Evolutionary conservation across 2,888 invertebrate species (phyloP).

Genomic region (Caradrina clavipalpis): DNA sequence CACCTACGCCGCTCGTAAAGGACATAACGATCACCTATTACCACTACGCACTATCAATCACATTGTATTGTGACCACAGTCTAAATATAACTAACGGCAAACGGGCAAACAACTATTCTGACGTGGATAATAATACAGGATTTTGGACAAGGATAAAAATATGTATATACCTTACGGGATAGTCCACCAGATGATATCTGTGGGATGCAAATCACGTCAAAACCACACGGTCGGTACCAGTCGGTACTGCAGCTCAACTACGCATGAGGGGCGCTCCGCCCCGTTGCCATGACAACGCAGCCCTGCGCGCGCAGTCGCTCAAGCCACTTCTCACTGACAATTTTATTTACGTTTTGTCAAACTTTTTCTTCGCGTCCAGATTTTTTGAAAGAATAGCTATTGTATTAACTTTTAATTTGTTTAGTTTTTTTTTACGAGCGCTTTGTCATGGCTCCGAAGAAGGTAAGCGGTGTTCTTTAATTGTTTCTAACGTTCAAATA

Average conservation of each 20-base stretch:
- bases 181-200: slow-evolving; percentile 25
- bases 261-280: slow-evolving; percentile 59
- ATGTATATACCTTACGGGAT: slow-evolving; percentile 32
- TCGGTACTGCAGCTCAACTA: slow-evolving; percentile 43
- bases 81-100: slow-evolving; percentile 31
- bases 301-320: slow-evolving; percentile 83
- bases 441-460: slow-evolving; percentile 83
- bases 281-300: slow-evolving; percentile 78
- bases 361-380: slow-evolving; percentile 69
- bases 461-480: slow-evolving; percentile 74
- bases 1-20: slow-evolving; percentile 32
- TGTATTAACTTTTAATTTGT: slow-evolving; percentile 45
- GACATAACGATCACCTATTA: slow-evolving; percentile 18
- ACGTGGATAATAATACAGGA: slow-evolving; percentile 22
- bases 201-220: slow-evolving; percentile 49
- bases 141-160: slow-evolving; percentile 11
- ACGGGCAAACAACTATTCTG: not conserved
- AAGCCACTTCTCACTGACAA: slow-evolving; percentile 68
- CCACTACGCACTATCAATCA: slow-evolving; percentile 14
- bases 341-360: slow-evolving; percentile 78
- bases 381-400: slow-evolving; percentile 56
- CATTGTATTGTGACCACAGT: slow-evolving; percentile 1
- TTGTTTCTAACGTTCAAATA: slow-evolving; percentile 7
- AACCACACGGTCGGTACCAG: slow-evolving; percentile 32
- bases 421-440: slow-evolving; percentile 43